Evolutionary conservation across 2,113 vertebrate species (phyloP), one percentile per base, ranked within the genome.

Genomic region (Delphinus delphis): DNA sequence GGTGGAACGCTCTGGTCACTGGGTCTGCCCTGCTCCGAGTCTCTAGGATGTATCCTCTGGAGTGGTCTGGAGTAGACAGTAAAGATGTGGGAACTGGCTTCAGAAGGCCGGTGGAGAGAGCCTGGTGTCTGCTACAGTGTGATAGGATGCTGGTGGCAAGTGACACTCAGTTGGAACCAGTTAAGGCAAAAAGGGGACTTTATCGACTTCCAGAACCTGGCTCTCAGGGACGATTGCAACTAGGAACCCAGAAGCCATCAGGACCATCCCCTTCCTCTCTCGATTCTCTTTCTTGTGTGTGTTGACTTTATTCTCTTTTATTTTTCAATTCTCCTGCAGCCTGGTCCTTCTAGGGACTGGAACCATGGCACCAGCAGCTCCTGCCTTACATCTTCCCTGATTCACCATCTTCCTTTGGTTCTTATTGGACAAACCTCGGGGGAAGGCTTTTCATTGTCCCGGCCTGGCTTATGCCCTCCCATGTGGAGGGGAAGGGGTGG

Each of bases 401-500:
- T 44, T 87, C 53, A 25, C 36, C 31, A 26, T 50, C 63, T 70
- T 82, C 21, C 55, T 38, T 58, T 10, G 71, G 47, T 41, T 77
- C 58, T 80, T 50, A 26, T 3, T 71, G 63, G 80, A 79, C 8
- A 26, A 21, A 8, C 12, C 55, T 33, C 31, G 44, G 62, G 13
- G 68, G 17, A 36, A 31, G 73, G 36, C 12, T 15, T 77, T 58
- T 38, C 33, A 2, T 12, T 20, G 62, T 63, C 53, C 5, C 3
- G 47, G 8, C 6, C 33, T 74, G 36, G 65, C 60, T 62, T 1
- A 4, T 38, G 55, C 38, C 44, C 3, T 44, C 71, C 31, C 20
- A 0, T 6, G 41, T 13, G 36, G 47, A 0, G 8, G 74, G 23
- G 4, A 20, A 21, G 20, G 8, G 8, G 2, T 74, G 7, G 25